Conservation (phyloP, 2,797 vertebrate genomes). For the Sparus aurata region DNA sequence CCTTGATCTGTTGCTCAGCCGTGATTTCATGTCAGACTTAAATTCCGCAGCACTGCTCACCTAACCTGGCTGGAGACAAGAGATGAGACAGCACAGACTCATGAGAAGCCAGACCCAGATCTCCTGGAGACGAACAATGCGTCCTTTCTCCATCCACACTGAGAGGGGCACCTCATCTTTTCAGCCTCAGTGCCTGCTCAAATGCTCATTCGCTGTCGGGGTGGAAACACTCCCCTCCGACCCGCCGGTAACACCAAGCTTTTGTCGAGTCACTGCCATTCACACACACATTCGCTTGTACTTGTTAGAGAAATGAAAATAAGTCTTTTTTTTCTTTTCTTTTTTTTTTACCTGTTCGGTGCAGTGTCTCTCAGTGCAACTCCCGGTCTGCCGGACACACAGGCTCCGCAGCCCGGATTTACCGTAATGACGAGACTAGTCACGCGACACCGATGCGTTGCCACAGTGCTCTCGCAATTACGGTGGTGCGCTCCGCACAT, state of each 20-base stretch:
- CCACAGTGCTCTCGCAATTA: slow-evolving; percentile 25
- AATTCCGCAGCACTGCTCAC: slow-evolving; percentile 26
- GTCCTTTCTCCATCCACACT: slow-evolving; percentile 69
- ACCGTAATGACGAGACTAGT: slow-evolving; percentile 78
- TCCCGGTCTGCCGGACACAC: slow-evolving; percentile 72
- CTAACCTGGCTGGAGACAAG: slow-evolving; percentile 23
- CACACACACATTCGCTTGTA: background rate
- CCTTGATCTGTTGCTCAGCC: slow-evolving; percentile 62
- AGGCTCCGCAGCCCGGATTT: slow-evolving; percentile 70
- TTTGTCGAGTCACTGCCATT: background rate
- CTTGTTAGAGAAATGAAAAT: slow-evolving; percentile 28
- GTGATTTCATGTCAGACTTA: slow-evolving; percentile 37
- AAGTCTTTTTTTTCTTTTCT: background rate
- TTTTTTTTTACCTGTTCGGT: slow-evolving; percentile 82
- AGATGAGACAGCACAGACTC: slow-evolving; percentile 25
- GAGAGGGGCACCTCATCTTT: slow-evolving; percentile 66
- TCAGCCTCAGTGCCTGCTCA: slow-evolving; percentile 55
- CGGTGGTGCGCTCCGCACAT: slow-evolving; percentile 27
- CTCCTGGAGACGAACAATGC: slow-evolving; percentile 77
- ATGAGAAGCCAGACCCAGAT: slow-evolving; percentile 50
- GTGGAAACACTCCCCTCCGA: background rate
- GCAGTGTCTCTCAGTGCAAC: slow-evolving; percentile 80
- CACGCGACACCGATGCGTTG: background rate
- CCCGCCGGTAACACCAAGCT: background rate
- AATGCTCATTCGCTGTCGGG: slow-evolving; percentile 29